A percentile compares a stretch with the other conserved stretches of the same genome.
Conservation (phyloP, 2,797 vertebrate genomes). For the Lacerta bilineata region DNA sequence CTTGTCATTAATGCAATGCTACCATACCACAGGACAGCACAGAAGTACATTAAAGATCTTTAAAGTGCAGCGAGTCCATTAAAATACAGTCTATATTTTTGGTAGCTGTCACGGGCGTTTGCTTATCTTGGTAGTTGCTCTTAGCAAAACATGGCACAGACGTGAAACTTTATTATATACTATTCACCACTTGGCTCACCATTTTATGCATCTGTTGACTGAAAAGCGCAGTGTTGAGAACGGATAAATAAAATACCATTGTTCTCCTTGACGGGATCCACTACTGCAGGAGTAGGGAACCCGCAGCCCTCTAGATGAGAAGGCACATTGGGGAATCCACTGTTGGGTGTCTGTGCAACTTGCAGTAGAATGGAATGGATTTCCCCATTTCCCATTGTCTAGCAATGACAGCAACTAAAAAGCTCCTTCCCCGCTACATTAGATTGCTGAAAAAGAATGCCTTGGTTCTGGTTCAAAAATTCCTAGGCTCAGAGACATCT, state of each 20-base stretch:
- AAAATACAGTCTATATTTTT: constrained; percentile 36
- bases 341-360: background rate
- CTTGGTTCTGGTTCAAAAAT: too few species aligned
- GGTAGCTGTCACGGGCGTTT: constrained; percentile 11
- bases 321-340: background rate
- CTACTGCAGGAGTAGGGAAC: background rate
- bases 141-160: background rate
- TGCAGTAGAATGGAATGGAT: background rate
- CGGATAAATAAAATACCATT: background rate
- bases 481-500: too few species aligned
- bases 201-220: background rate
- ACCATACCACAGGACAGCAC: background rate
- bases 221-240: background rate
- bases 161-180: background rate
- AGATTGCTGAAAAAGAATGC: background rate
- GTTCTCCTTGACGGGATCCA: background rate
- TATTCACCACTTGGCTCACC: background rate
- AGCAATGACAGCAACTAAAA: background rate
- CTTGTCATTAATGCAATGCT: constrained; percentile 5
- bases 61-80: constrained; percentile 20
- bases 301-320: background rate
- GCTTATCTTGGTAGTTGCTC: constrained; percentile 1
- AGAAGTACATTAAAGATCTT: constrained; percentile 15
- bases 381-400: background rate
- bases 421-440: background rate